These are phyloP conservation scores for Boulengeromyrus knoepffleri DNA, from an alignment of 2,113 vertebrate species.

Conservation along the genomic window DNA sequence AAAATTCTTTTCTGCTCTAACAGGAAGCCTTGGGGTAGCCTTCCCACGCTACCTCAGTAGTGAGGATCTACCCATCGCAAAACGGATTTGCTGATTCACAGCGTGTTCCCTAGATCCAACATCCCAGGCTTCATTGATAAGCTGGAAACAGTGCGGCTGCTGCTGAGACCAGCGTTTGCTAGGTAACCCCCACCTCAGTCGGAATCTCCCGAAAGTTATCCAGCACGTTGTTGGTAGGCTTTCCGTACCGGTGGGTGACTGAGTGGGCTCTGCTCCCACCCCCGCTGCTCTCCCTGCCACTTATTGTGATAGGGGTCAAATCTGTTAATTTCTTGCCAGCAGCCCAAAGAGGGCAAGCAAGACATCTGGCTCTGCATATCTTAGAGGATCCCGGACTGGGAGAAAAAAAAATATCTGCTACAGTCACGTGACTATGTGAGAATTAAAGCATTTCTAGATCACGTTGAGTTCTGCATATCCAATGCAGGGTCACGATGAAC, in stretches of 20 bases:
- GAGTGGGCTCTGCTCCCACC: neutral
- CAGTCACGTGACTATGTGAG: neutral
- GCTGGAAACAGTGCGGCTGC: neutral
- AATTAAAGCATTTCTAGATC: neutral
- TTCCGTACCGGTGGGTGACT: neutral
- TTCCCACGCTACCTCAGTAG: neutral
- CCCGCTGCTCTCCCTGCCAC: neutral
- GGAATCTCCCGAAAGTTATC: neutral
- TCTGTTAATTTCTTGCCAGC: neutral
- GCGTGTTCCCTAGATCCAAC: neutral
- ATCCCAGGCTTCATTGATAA: slow-evolving; percentile 7
- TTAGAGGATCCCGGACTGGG: neutral
- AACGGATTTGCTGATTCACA: slow-evolving; percentile 7
- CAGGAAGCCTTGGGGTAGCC: neutral
- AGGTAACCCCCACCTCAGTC: slow-evolving; percentile 1
- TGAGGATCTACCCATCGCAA: neutral
- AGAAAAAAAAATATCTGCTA: neutral
- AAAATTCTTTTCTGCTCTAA: neutral
- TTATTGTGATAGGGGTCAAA: neutral
- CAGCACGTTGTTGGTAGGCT: neutral
- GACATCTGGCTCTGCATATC: neutral
- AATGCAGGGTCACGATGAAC: neutral
- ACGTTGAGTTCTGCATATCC: neutral
- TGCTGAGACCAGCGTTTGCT: neutral
- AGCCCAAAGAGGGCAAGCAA: neutral